Percentiles rank a stretch among this genome's conserved stretches.
phyloP scores from a whole-genome alignment of 2,113 vertebrate genomes.

The Pungitius pungitius region DNA sequence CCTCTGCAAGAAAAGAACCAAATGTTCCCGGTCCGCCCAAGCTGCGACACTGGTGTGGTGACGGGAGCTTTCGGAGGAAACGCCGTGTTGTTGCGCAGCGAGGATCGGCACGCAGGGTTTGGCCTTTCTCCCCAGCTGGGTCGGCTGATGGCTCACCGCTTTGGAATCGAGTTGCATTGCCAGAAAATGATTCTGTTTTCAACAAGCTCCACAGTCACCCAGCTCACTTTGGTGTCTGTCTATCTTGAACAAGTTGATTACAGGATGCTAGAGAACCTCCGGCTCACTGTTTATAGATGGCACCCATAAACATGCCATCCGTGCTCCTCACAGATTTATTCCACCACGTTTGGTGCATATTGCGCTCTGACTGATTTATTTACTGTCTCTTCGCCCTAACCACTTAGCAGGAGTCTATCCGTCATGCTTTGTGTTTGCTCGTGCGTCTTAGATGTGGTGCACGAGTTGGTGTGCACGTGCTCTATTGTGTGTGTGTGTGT shows the following conservation, averaged over 20 bases:
- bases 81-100: conserved; percentile 35
- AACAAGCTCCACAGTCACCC: background rate
- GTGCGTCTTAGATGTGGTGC: conserved; percentile 23
- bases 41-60: conserved; percentile 53
- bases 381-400: conserved; percentile 46
- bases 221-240: conserved; percentile 24
- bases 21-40: conserved; percentile 66
- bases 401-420: conserved; percentile 62
- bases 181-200: conserved; percentile 41
- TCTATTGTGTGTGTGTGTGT: conserved; percentile 16
- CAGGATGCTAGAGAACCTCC: conserved; percentile 64
- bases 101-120: conserved; percentile 20
- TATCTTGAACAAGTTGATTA: conserved; percentile 55
- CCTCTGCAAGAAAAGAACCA: conserved; percentile 59
- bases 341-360: conserved; percentile 50
- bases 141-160: conserved; percentile 45
- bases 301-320: conserved; percentile 67
- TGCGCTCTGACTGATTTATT: conserved; percentile 65
- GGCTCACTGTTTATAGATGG: conserved; percentile 60
- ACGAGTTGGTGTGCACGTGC: conserved; percentile 10
- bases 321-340: conserved; percentile 55
- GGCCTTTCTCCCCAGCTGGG: conserved; percentile 19
- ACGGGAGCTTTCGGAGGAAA: conserved; percentile 57
- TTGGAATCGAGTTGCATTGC: conserved; percentile 53
- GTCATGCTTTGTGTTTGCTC: conserved; percentile 33